phyloP scores from a whole-genome alignment of 1,140 invertebrate genomes.

The Sitodiplosis mosellana region DNA sequence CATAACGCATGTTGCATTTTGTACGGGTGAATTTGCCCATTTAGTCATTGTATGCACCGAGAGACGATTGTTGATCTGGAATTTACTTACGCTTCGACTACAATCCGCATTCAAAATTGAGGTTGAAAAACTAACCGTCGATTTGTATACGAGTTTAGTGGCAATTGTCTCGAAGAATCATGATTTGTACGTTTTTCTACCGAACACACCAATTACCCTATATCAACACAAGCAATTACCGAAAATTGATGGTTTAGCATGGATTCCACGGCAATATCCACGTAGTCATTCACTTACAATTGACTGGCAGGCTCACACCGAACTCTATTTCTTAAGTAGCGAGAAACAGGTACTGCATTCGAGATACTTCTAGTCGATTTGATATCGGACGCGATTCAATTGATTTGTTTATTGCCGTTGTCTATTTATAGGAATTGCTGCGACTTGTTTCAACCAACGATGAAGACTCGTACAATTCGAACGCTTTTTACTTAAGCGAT shows the following conservation, averaged over 20 bases:
- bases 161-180: conserved; percentile 41
- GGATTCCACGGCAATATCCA: conserved; percentile 28
- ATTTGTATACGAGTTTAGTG: conserved; percentile 41
- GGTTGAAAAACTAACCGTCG: conserved; percentile 38
- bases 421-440: conserved; percentile 11
- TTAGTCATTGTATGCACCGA: conserved; percentile 35
- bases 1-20: conserved; percentile 36
- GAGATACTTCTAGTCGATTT: not conserved
- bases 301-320: conserved; percentile 36
- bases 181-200: conserved; percentile 39
- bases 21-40: conserved; percentile 39
- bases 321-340: conserved; percentile 34
- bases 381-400: not conserved
- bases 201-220: conserved; percentile 30
- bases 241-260: conserved; percentile 27
- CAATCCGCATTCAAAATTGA: conserved; percentile 19
- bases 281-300: conserved; percentile 24
- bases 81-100: conserved; percentile 43
- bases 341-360: conserved; percentile 26
- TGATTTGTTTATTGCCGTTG: not conserved
- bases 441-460: conserved; percentile 13
- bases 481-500: conserved; percentile 8
- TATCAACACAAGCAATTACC: conserved; percentile 29
- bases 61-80: conserved; percentile 44
- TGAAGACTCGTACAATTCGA: conserved; percentile 4